Evolutionary conservation across 1,140 invertebrate species (phyloP).

Genomic region (Drosophila dunni): DNA sequence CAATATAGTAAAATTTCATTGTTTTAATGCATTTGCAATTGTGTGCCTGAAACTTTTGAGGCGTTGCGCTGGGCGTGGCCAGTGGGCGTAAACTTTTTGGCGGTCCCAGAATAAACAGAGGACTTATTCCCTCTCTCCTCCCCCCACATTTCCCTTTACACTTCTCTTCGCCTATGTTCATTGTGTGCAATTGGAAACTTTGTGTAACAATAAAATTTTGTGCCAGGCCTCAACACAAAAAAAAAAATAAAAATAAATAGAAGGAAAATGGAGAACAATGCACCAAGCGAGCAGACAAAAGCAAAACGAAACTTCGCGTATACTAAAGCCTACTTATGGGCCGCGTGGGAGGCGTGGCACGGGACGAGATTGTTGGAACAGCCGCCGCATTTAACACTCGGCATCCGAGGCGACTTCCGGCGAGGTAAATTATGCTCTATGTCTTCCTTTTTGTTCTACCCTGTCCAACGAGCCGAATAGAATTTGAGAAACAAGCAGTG

Average conservation of each 20-base stretch:
- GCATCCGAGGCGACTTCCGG: slow-evolving; percentile 56
- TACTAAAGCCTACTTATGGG: slow-evolving; percentile 55
- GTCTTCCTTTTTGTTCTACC: slow-evolving; percentile 4
- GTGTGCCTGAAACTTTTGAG: slow-evolving; percentile 45
- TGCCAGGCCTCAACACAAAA: slow-evolving; percentile 23
- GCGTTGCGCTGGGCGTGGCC: slow-evolving; percentile 22
- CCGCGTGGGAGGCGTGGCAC: background rate
- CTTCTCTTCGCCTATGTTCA: slow-evolving; percentile 25
- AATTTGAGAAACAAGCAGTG: too few relatives aligned
- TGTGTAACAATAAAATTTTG: slow-evolving; percentile 64
- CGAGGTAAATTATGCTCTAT: slow-evolving; percentile 44
- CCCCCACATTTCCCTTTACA: background rate
- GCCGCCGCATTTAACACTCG: slow-evolving; percentile 55
- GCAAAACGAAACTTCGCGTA: slow-evolving; percentile 38
- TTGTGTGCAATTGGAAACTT: slow-evolving; percentile 63
- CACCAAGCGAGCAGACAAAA: slow-evolving; percentile 27
- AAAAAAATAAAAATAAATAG: slow-evolving; percentile 17
- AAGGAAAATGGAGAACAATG: slow-evolving; percentile 36
- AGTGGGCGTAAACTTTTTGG: slow-evolving; percentile 49
- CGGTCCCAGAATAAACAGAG: background rate
- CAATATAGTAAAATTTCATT: slow-evolving; percentile 41
- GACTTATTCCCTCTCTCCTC: too few relatives aligned
- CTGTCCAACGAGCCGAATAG: background rate
- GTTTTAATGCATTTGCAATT: slow-evolving; percentile 63
- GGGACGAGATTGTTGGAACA: slow-evolving; percentile 11